A percentile compares a stretch with the other conserved stretches of the same genome.
These are phyloP conservation scores for Spodoptera littoralis DNA, from an alignment of 2,888 invertebrate species.

Conservation along the genomic window DNA sequence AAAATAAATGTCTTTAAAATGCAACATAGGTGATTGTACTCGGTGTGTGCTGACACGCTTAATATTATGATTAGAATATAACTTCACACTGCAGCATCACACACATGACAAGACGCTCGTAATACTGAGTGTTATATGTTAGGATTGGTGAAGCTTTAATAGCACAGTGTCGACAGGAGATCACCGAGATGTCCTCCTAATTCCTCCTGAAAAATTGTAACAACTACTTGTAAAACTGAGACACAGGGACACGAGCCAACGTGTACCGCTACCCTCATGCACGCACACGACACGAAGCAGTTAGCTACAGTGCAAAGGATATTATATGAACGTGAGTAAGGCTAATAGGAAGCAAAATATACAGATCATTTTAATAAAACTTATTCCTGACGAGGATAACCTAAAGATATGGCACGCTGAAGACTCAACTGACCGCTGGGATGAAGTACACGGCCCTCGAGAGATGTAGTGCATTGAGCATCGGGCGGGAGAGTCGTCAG, in stretches of 20 bases:
- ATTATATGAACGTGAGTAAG: slow-evolving; percentile 76
- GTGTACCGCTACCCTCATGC: slow-evolving; percentile 76
- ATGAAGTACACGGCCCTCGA: slow-evolving; percentile 17
- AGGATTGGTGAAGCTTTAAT: slow-evolving; percentile 80
- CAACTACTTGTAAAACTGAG: slow-evolving; percentile 80
- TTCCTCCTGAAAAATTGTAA: slow-evolving; percentile 90
- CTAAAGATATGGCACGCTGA: slow-evolving; percentile 65
- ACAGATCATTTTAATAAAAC: slow-evolving; percentile 83
- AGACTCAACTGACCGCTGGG: slow-evolving; percentile 53
- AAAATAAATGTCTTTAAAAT: slow-evolving; percentile 75
- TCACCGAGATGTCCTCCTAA: slow-evolving; percentile 90
- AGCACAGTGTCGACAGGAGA: slow-evolving; percentile 90
- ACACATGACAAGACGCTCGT: slow-evolving; percentile 70
- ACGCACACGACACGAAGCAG: slow-evolving; percentile 72
- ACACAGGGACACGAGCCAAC: slow-evolving; percentile 52
- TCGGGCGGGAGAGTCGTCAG: slow-evolving; percentile 45
- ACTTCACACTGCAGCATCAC: slow-evolving; percentile 69
- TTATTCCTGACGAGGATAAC: slow-evolving; percentile 69
- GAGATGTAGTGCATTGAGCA: slow-evolving; percentile 28
- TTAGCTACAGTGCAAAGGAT: slow-evolving; percentile 83
- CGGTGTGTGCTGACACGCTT: slow-evolving; percentile 57
- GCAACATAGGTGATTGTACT: slow-evolving; percentile 66
- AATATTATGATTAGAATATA: slow-evolving; percentile 46
- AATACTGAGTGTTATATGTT: slow-evolving; percentile 73
- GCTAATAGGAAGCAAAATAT: slow-evolving; percentile 82